These are phyloP conservation scores for Ectemnius cavifrons DNA, from an alignment of 2,888 invertebrate species.

Conservation along the genomic window DNA sequence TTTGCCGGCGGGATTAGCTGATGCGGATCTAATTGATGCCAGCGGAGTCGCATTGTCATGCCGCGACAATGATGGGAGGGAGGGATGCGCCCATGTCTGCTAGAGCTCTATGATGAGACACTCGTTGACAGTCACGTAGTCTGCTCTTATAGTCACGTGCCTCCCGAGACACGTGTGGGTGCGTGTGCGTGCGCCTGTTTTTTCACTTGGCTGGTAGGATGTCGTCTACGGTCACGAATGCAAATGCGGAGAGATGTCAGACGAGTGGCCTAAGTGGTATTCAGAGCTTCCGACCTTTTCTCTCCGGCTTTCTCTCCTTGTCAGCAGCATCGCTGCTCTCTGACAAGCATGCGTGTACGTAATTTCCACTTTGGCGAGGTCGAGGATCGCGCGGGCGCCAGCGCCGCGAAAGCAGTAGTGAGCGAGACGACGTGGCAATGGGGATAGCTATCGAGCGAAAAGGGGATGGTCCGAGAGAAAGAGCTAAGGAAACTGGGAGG, in stretches of 20 bases:
- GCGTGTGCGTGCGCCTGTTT: too few relatives aligned
- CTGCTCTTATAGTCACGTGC: background rate
- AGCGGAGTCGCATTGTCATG: background rate
- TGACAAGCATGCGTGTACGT: constrained; percentile 13
- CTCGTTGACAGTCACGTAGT: constrained; percentile 5
- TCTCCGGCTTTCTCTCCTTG: background rate
- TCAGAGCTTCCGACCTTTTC: background rate
- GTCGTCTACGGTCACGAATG: background rate
- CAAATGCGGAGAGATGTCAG: constrained; percentile 5
- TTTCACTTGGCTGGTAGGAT: too few relatives aligned
- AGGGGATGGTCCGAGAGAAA: background rate
- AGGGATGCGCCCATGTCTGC: background rate
- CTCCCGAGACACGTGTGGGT: too few relatives aligned
- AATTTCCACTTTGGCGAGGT: constrained; percentile 10
- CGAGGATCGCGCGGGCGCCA: background rate
- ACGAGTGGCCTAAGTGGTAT: background rate
- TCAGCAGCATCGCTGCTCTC: background rate
- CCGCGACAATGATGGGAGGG: background rate
- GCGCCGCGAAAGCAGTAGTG: background rate
- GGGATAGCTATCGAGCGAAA: background rate
- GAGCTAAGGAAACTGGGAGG: constrained; percentile 1
- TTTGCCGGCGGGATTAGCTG: background rate
- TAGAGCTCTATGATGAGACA: background rate
- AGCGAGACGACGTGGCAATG: background rate
- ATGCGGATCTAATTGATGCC: constrained; percentile 5